phyloP scores from a whole-genome alignment of 2,888 invertebrate species.

The Drosophila villosipedis region DNA sequence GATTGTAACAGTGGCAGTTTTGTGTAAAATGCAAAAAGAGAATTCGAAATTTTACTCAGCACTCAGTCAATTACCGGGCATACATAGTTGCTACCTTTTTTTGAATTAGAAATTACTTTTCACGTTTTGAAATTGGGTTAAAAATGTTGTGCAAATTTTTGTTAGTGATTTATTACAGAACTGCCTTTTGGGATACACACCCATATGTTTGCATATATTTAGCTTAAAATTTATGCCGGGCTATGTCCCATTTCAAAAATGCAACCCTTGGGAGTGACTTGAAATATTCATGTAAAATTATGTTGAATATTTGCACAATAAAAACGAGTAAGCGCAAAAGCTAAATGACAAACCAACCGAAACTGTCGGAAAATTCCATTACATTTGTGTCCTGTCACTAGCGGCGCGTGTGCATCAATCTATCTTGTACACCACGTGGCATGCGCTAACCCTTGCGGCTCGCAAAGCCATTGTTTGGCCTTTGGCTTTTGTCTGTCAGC shows the following conservation, averaged over 20 bases:
- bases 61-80: not conserved
- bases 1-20: not conserved
- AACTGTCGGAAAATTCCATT: constrained; percentile 47
- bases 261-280: constrained; percentile 42
- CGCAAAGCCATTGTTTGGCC: constrained; percentile 3
- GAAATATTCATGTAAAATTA: constrained; percentile 71
- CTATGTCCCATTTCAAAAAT: constrained; percentile 22
- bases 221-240: constrained; percentile 42
- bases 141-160: constrained; percentile 14
- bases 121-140: constrained; percentile 1
- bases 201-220: constrained; percentile 24
- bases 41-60: not conserved
- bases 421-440: constrained; percentile 47
- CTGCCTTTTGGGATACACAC: constrained; percentile 5
- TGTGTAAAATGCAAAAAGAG: not conserved
- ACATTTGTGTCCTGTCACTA: constrained; percentile 48
- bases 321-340: constrained; percentile 28
- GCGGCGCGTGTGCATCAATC: constrained; percentile 58
- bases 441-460: not conserved
- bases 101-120: not conserved
- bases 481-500: constrained; percentile 23
- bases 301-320: constrained; percentile 65
- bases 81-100: not conserved
- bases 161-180: constrained; percentile 41
- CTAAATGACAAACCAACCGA: constrained; percentile 36